These are phyloP conservation scores for Dreissena rostriformis DNA, from an alignment of 1,140 invertebrate genomes.

Conservation along the genomic window DNA sequence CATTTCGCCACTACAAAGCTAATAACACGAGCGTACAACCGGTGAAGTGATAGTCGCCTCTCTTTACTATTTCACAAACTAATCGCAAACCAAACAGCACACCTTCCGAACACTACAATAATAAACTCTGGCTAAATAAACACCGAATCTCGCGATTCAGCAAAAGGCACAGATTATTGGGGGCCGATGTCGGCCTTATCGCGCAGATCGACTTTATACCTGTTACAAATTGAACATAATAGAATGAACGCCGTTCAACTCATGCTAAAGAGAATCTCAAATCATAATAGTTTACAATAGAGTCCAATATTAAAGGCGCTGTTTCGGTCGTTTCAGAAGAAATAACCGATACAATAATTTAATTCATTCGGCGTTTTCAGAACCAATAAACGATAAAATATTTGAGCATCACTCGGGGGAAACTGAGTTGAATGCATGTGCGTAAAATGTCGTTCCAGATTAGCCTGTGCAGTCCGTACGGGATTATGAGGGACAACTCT, in stretches of 20 bases:
- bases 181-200: slow-evolving; percentile 26
- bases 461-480: no score
- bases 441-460: no score
- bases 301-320: slow-evolving; percentile 1
- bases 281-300: slow-evolving; percentile 5
- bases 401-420: no score
- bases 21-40: not conserved
- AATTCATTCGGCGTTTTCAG: no score
- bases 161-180: slow-evolving; percentile 29
- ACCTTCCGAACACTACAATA: slow-evolving; percentile 28
- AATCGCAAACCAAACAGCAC: slow-evolving; percentile 51
- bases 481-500: no score
- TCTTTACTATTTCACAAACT: not conserved
- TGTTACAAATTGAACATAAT: slow-evolving; percentile 50
- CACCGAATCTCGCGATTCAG: slow-evolving; percentile 33
- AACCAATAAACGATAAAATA: no score
- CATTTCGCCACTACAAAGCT: not conserved
- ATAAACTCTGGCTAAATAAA: slow-evolving; percentile 47
- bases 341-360: no score
- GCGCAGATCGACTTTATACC: slow-evolving; percentile 22
- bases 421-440: no score
- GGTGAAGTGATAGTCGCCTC: not conserved
- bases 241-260: slow-evolving; percentile 2
- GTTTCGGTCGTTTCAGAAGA: no score
- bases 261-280: not conserved